phyloP scores from a whole-genome alignment of 1,140 invertebrate genomes.

The Himalopsyche phryganea region DNA sequence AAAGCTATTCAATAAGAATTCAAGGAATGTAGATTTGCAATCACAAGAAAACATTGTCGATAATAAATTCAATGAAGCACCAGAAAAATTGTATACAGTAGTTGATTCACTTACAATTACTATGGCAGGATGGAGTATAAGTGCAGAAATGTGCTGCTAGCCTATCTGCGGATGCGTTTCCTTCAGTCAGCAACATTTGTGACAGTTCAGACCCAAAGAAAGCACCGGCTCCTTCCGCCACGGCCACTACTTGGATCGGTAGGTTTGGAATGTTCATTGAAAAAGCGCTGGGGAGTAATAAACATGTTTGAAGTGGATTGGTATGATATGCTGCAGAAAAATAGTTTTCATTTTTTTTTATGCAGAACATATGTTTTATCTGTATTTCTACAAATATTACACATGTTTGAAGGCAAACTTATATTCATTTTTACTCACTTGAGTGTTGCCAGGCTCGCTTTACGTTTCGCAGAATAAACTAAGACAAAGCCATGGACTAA shows the following conservation, averaged over 20 bases:
- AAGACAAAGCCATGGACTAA: conserved; percentile 94
- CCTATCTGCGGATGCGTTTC: conserved; percentile 87
- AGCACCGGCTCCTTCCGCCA: conserved; percentile 82
- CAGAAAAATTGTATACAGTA: too few relatives aligned
- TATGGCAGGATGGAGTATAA: conserved; percentile 73
- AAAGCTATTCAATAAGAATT: too few relatives aligned
- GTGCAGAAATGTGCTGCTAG: conserved; percentile 92
- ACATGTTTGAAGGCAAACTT: not conserved
- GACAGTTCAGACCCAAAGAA: conserved; percentile 88
- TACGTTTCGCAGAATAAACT: conserved; percentile 92
- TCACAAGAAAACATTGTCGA: too few relatives aligned
- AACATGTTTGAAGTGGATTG: not conserved
- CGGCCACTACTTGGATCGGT: conserved; percentile 91
- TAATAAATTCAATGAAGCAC: too few relatives aligned
- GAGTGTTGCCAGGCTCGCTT: conserved; percentile 89
- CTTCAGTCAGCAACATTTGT: conserved; percentile 88
- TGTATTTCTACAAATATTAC: too few relatives aligned
- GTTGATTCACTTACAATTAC: conserved; percentile 78
- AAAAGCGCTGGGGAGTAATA: conserved; percentile 69
- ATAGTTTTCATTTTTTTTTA: not conserved
- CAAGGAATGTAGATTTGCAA: too few relatives aligned
- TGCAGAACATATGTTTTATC: not conserved
- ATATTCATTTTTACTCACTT: conserved; percentile 60
- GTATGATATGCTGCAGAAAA: conserved; percentile 8
- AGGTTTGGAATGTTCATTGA: conserved; percentile 91